A percentile compares a stretch with the other conserved stretches of the same genome.
phyloP scores from a whole-genome alignment of 2,113 vertebrate genomes.

The Semnornis frantzii region DNA sequence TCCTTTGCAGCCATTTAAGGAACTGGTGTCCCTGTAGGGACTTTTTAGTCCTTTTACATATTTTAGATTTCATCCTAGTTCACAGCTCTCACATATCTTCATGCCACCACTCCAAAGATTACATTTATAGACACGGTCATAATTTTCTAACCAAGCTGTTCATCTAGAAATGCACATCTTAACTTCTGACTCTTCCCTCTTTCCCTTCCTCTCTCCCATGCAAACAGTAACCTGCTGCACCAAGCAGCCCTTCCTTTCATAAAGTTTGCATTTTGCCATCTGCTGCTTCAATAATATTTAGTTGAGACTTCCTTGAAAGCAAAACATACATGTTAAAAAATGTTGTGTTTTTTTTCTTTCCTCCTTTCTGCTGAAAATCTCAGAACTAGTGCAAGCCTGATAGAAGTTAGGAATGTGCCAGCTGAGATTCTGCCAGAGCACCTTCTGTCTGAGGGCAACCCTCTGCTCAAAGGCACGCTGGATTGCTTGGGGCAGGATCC shows the following conservation, averaged over 20 bases:
- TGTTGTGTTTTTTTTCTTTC: neutral
- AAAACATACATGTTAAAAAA: constrained; percentile 2
- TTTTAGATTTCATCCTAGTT: constrained; percentile 71
- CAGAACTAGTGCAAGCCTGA: constrained; percentile 4
- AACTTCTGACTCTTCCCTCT: constrained; percentile 28
- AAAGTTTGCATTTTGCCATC: constrained; percentile 58
- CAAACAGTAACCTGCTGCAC: constrained; percentile 21
- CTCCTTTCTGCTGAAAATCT: neutral
- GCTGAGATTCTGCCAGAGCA: neutral
- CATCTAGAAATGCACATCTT: constrained; percentile 12
- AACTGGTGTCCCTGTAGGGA: constrained; percentile 53
- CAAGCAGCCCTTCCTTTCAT: constrained; percentile 13
- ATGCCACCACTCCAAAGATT: constrained; percentile 52
- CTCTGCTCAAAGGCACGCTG: neutral
- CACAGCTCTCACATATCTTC: constrained; percentile 53
- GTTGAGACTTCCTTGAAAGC: constrained; percentile 64
- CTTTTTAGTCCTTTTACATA: constrained; percentile 61
- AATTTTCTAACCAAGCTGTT: constrained; percentile 49
- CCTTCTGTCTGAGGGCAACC: neutral
- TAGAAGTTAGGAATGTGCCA: constrained; percentile 30
- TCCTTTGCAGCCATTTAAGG: constrained; percentile 70
- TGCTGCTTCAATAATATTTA: constrained; percentile 49
- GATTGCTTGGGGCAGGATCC: neutral
- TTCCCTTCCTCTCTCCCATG: constrained; percentile 4
- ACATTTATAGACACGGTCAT: constrained; percentile 39